These are phyloP conservation scores for Stenodera caucasica DNA, from an alignment of 2,888 invertebrate species.

Conservation along the genomic window DNA sequence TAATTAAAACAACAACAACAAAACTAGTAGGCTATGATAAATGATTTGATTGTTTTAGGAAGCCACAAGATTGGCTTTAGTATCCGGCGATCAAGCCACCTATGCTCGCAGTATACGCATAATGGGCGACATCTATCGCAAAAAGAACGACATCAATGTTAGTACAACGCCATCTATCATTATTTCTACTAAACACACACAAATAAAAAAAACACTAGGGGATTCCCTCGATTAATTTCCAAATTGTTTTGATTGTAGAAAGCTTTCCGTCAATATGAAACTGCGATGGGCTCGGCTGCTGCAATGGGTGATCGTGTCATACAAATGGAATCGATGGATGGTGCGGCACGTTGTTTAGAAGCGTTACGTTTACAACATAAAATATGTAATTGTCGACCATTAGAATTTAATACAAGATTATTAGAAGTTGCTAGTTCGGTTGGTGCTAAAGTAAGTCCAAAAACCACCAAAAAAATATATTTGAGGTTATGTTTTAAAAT, in stretches of 20 bases:
- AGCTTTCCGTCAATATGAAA: conserved; percentile 81
- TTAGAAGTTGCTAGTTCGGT: conserved; percentile 83
- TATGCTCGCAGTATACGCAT: conserved; percentile 81
- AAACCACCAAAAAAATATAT: too few species aligned
- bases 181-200: background rate
- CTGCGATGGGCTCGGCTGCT: conserved; percentile 79
- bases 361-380: conserved; percentile 76
- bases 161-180: conserved; percentile 33
- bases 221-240: too few species aligned
- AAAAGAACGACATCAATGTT: conserved; percentile 80
- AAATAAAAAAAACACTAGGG: too few species aligned
- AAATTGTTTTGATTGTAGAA: conserved; percentile 54
- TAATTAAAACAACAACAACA: conserved; percentile 54
- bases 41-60: conserved; percentile 60
- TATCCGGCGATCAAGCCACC: conserved; percentile 83
- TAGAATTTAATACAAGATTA: conserved; percentile 82
- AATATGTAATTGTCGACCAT: conserved; percentile 83
- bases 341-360: conserved; percentile 79
- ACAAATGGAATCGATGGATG: conserved; percentile 91
- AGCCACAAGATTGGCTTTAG: conserved; percentile 74
- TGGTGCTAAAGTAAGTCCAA: conserved; percentile 72
- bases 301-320: conserved; percentile 80
- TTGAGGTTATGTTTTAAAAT: too few species aligned
- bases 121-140: conserved; percentile 81
- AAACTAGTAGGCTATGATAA: too few species aligned